These are phyloP conservation scores for Caprella mutica DNA, from an alignment of 2,888 invertebrate genomes.

Conservation along the genomic window DNA sequence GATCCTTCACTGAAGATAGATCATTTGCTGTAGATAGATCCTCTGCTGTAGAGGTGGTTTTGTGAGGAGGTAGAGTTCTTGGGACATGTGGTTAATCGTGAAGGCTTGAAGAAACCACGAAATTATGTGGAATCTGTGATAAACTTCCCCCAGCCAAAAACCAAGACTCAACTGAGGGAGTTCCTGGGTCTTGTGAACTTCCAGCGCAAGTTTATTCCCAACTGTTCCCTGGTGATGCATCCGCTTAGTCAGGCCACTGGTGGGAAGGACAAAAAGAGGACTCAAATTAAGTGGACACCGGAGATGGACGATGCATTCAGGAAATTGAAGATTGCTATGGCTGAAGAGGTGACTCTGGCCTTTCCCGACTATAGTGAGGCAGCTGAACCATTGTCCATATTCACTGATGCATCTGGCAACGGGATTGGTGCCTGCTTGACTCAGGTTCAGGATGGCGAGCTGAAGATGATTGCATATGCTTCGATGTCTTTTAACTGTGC, in stretches of 20 bases:
- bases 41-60: neutral
- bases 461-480: neutral
- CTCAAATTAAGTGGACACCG: neutral
- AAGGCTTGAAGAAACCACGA: neutral
- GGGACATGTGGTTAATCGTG: neutral
- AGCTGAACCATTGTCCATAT: neutral
- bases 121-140: neutral
- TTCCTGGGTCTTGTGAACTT: slow-evolving; percentile 1
- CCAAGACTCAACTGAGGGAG: neutral
- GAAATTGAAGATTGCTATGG: neutral
- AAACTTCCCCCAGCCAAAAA: neutral
- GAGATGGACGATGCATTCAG: neutral
- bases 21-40: no score
- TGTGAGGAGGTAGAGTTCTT: neutral
- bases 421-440: neutral
- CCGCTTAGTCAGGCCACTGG: neutral
- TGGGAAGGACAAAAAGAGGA: neutral
- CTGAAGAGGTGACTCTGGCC: neutral
- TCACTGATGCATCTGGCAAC: neutral
- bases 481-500: neutral
- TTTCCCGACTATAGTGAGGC: neutral
- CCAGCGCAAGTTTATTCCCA: neutral
- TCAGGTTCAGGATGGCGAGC: neutral
- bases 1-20: no score
- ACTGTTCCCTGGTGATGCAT: neutral